A percentile compares a stretch with the other conserved stretches of the same genome.
phyloP scores from a whole-genome alignment of 2,797 vertebrate species.

The Etheostoma nigrum region DNA sequence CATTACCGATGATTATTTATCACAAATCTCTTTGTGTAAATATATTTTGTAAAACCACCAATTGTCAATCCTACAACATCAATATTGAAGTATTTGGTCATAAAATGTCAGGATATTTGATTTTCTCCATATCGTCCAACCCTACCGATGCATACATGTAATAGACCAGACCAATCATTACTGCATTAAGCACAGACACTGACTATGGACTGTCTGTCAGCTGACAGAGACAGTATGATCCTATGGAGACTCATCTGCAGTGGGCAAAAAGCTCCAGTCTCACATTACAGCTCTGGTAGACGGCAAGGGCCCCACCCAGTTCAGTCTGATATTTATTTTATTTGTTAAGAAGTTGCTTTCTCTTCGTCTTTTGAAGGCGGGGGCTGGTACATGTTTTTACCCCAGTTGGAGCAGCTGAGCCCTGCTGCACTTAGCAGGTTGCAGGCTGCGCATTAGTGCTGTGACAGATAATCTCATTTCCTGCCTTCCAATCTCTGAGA shows the following conservation, averaged over 20 bases:
- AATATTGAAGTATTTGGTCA: too few species aligned
- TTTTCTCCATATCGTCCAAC: too few species aligned
- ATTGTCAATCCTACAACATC: too few species aligned
- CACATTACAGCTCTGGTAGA: slow-evolving; percentile 71
- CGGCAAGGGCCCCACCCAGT: slow-evolving; percentile 33
- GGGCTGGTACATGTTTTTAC: slow-evolving; percentile 8
- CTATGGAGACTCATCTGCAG: slow-evolving; percentile 60
- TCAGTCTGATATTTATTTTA: too few species aligned
- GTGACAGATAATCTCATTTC: slow-evolving; percentile 84
- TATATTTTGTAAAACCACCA: too few species aligned
- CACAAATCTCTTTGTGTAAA: too few species aligned
- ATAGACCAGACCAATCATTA: slow-evolving; percentile 26
- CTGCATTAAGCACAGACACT: slow-evolving; percentile 58
- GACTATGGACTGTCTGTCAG: slow-evolving; percentile 44
- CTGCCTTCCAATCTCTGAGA: slow-evolving; percentile 73
- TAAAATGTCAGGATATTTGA: too few species aligned
- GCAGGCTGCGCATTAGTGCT: slow-evolving; percentile 75
- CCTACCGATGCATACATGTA: neutral
- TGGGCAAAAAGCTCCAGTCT: slow-evolving; percentile 57
- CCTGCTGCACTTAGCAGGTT: slow-evolving; percentile 68
- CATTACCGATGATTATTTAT: too few species aligned
- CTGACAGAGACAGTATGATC: slow-evolving; percentile 47
- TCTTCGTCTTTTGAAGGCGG: neutral
- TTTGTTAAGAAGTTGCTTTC: slow-evolving; percentile 20
- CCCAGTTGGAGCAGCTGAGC: slow-evolving; percentile 51